Conservation (phyloP, 2,888 invertebrate genomes). For the Tenthredo mesomela region DNA sequence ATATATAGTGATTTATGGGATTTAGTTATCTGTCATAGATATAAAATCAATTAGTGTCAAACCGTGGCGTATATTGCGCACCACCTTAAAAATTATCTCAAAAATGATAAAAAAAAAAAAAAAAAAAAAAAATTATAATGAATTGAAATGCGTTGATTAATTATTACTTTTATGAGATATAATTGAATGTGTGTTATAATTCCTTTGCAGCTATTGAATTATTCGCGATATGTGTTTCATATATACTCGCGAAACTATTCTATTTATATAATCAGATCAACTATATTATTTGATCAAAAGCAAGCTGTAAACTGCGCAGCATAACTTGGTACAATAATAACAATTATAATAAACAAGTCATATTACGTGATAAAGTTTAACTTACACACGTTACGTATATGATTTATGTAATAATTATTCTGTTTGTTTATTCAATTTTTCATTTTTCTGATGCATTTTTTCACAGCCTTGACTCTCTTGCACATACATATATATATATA, state of each 20-base stretch:
- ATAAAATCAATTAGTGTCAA: neutral
- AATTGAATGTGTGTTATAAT: neutral
- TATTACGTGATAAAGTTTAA: neutral
- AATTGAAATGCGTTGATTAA: neutral
- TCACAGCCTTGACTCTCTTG: no score
- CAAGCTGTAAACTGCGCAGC: neutral
- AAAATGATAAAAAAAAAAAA: neutral
- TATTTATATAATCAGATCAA: constrained; percentile 6
- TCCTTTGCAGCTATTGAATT: constrained; percentile 2
- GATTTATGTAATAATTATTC: neutral
- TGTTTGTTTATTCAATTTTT: neutral
- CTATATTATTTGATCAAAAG: constrained; percentile 25
- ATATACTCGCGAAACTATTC: neutral
- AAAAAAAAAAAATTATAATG: neutral
- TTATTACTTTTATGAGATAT: neutral
- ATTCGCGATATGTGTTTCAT: neutral
- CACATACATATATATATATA: no score
- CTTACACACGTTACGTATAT: neutral
- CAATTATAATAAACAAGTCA: neutral
- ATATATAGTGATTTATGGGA: neutral
- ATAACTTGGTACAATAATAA: neutral
- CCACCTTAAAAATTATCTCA: neutral
- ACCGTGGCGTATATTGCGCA: neutral
- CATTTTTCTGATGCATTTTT: neutral
- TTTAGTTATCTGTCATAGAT: neutral